phyloP scores from a whole-genome alignment of 2,113 vertebrate species.

The Scomber japonicus region DNA sequence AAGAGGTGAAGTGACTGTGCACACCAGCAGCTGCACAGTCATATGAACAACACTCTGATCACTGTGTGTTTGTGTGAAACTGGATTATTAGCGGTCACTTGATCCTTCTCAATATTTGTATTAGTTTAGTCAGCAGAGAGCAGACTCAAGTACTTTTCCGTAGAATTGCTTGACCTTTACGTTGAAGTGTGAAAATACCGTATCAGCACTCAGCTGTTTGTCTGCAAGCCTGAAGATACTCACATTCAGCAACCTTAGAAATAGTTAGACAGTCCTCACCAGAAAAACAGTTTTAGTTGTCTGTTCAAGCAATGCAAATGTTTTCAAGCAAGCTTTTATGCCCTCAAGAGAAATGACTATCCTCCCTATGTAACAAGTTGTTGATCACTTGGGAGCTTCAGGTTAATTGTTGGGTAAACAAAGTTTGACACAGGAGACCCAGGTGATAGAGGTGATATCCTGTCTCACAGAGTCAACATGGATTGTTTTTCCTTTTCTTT shows the following conservation, averaged over 20 bases:
- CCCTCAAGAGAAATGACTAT: background rate
- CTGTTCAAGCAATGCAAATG: background rate
- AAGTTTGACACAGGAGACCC: background rate
- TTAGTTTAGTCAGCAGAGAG: background rate
- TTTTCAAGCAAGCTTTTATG: background rate
- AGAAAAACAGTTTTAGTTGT: background rate
- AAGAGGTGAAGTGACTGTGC: constrained; percentile 26
- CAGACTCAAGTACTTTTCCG: background rate
- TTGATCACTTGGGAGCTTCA: too few species aligned
- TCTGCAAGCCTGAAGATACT: too few species aligned
- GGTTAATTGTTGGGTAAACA: background rate
- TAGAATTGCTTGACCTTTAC: constrained; percentile 14
- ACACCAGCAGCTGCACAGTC: constrained; percentile 51
- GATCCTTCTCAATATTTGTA: constrained; percentile 5
- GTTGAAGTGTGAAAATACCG: background rate
- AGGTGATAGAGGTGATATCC: too few species aligned
- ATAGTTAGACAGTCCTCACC: too few species aligned
- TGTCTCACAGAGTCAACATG: too few species aligned
- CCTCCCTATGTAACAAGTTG: background rate
- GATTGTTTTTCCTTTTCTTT: background rate
- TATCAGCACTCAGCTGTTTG: background rate
- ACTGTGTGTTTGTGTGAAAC: constrained; percentile 3
- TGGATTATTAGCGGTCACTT: background rate
- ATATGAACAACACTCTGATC: constrained; percentile 25
- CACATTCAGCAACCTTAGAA: too few species aligned